These are phyloP conservation scores for Dysmachus trigonus DNA, from an alignment of 2,888 invertebrate genomes.

Conservation along the genomic window DNA sequence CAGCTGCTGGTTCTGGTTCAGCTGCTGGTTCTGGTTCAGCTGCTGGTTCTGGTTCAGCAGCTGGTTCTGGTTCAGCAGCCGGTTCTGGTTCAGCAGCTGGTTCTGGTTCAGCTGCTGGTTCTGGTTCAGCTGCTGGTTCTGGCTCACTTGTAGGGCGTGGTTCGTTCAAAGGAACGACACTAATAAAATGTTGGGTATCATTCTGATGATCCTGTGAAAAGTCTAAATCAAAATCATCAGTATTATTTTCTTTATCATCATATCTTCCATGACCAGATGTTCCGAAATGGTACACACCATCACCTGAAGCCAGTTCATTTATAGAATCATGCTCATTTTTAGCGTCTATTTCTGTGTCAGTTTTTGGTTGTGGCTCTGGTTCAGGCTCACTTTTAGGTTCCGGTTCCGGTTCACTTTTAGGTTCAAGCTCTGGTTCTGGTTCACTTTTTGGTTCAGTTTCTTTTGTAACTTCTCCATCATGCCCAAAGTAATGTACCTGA, in stretches of 20 bases:
- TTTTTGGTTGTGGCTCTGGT: conserved; percentile 54
- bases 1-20: conserved; percentile 45
- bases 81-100: conserved; percentile 60
- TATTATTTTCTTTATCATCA: not conserved
- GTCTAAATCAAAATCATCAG: not conserved
- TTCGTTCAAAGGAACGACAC: not conserved
- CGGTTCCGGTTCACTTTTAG: not conserved
- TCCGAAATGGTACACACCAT: conserved; percentile 55
- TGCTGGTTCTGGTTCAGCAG: conserved; percentile 58
- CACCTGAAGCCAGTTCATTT: conserved; percentile 49
- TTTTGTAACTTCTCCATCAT: not conserved
- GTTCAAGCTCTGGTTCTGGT: conserved; percentile 43
- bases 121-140: conserved; percentile 59
- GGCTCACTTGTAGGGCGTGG: conserved; percentile 60
- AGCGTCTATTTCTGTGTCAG: not conserved
- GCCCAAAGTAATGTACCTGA: not conserved
- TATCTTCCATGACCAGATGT: not conserved
- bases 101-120: conserved; percentile 59
- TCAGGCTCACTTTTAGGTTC: conserved; percentile 40
- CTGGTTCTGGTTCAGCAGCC: conserved; percentile 56
- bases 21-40: conserved; percentile 40
- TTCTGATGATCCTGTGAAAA: conserved; percentile 54
- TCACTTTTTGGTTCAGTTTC: conserved; percentile 49
- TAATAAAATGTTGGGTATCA: not conserved
- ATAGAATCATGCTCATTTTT: not conserved